Conservation (phyloP, 2,113 vertebrate species). For the Tapirus terrestris region DNA sequence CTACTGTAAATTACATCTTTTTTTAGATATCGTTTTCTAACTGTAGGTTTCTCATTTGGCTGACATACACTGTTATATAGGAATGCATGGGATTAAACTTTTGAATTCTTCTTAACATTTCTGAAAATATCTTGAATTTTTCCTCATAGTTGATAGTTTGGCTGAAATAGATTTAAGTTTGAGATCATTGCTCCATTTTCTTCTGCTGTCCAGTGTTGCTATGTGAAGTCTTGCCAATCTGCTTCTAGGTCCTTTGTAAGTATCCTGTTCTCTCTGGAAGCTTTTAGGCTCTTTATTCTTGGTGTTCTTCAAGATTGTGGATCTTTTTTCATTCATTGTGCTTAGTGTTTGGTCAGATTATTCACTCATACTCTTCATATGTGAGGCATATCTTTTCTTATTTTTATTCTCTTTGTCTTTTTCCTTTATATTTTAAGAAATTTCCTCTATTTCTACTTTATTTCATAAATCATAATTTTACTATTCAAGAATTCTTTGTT, state of each 20-base stretch:
- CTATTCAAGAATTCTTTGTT: background rate
- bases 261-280: background rate
- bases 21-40: background rate
- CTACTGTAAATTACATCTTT: background rate
- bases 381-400: background rate
- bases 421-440: background rate
- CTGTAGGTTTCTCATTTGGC: background rate
- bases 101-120: background rate
- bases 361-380: background rate
- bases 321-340: background rate
- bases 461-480: background rate
- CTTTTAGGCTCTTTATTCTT: background rate
- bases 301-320: background rate
- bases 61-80: background rate
- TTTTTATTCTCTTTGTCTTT: background rate
- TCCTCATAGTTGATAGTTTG: background rate
- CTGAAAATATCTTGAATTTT: constrained; percentile 7
- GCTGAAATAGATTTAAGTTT: background rate
- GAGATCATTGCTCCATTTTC: background rate
- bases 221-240: background rate
- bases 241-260: background rate
- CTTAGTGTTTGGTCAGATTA: background rate
- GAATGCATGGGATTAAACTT: background rate
- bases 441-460: background rate
- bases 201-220: background rate